Evolutionary conservation across 2,888 invertebrate genomes (phyloP).

Genomic region (Magallana nippona): DNA sequence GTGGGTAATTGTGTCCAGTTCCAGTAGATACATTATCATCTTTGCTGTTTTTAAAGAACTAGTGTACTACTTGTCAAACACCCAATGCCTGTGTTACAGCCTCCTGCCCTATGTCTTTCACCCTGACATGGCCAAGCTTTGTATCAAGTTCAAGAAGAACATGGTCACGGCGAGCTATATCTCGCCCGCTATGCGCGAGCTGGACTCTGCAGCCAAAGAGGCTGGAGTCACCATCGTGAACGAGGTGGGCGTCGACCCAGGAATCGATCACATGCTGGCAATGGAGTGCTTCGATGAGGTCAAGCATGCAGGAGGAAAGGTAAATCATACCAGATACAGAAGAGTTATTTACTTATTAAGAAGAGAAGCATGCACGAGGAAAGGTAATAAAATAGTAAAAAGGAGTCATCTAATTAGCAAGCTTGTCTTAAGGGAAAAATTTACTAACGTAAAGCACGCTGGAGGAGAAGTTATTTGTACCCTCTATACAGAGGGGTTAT

Average conservation of each 20-base stretch:
- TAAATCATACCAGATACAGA: conserved; percentile 54
- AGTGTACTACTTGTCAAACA: no score
- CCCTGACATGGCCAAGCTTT: conserved; percentile 90
- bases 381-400: not conserved
- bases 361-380: not conserved
- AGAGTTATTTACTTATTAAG: no score
- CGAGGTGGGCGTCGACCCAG: conserved; percentile 98
- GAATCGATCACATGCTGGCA: conserved; percentile 98
- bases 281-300: conserved; percentile 97
- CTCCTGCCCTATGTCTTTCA: conserved; percentile 95
- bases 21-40: not conserved
- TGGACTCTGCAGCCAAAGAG: conserved; percentile 91
- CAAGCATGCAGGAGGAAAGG: conserved; percentile 89
- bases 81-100: conserved; percentile 81
- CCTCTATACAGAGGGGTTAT: no score
- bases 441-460: no score
- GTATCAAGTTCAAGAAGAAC: conserved; percentile 91
- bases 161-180: conserved; percentile 98
- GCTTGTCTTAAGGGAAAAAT: no score
- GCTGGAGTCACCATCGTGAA: conserved; percentile 96
- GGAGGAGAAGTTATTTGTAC: no score
- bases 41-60: no score
- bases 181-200: conserved; percentile 88
- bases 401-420: no score
- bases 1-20: not conserved